phyloP scores from a whole-genome alignment of 2,888 invertebrate genomes.

The Prenolepis imparis region DNA sequence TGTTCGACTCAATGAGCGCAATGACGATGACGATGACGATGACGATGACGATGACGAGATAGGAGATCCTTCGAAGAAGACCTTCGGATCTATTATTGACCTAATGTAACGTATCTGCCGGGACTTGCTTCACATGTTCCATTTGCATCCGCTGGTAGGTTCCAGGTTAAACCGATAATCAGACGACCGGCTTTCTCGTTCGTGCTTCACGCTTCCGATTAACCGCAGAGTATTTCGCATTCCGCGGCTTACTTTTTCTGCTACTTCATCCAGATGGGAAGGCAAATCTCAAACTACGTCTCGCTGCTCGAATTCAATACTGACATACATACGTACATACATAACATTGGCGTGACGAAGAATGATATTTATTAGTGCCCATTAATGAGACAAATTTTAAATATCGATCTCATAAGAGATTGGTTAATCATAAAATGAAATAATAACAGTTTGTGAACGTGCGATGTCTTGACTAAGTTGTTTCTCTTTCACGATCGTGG shows the following conservation, averaged over 20 bases:
- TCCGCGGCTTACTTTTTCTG: conserved; percentile 59
- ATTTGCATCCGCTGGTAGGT: conserved; percentile 68
- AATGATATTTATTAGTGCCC: not conserved
- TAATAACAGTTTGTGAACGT: not conserved
- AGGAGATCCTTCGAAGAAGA: conserved; percentile 67
- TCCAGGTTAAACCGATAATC: conserved; percentile 68
- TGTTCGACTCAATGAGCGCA: conserved; percentile 42
- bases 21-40: not conserved
- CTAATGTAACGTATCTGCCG: conserved; percentile 65
- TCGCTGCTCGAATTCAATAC: conserved; percentile 24
- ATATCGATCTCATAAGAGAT: not conserved
- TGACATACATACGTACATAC: not conserved
- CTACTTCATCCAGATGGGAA: conserved; percentile 19
- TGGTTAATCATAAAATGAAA: not conserved
- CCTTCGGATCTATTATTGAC: conserved; percentile 74
- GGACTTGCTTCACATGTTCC: conserved; percentile 62
- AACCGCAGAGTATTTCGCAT: conserved; percentile 62
- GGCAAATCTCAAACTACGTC: conserved; percentile 22
- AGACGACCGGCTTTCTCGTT: conserved; percentile 63
- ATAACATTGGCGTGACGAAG: not conserved
- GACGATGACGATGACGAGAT: conserved; percentile 51
- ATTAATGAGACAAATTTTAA: not conserved
- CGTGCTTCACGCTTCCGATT: conserved; percentile 64
- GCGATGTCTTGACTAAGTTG: not conserved
- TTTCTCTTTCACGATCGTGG: not conserved